Conservation (phyloP, 2,888 invertebrate species). For the Drosophila aldrichi region DNA sequence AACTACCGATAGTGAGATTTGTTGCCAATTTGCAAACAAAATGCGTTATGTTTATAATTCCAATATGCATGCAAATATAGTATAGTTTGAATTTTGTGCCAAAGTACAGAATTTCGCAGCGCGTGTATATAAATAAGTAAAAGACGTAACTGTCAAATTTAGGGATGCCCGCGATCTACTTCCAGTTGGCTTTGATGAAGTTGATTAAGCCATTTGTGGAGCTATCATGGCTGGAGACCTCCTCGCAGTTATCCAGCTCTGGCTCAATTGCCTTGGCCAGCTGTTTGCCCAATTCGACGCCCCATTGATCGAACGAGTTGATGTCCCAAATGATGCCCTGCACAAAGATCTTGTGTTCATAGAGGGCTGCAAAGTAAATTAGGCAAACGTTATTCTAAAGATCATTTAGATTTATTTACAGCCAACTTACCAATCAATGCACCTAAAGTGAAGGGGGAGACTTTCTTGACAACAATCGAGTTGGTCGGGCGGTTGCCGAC, state of each 20-base stretch:
- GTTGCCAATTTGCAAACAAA: constrained; percentile 52
- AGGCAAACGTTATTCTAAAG: background rate
- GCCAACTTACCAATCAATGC: constrained; percentile 92
- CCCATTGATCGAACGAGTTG: constrained; percentile 99
- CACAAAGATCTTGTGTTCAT: constrained; percentile 99
- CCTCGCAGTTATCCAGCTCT: constrained; percentile 90
- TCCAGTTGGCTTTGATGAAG: constrained; percentile 92
- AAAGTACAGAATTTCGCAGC: constrained; percentile 36
- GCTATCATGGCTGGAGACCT: constrained; percentile 92
- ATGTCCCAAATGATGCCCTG: constrained; percentile 99
- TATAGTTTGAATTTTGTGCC: constrained; percentile 51
- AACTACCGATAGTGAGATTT: constrained; percentile 56
- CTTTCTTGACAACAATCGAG: constrained; percentile 95
- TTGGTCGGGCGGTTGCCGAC: constrained; percentile 98
- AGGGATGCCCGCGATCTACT: constrained; percentile 42
- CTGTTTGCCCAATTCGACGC: constrained; percentile 99
- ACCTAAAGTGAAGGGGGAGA: constrained; percentile 97
- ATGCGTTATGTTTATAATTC: constrained; percentile 45
- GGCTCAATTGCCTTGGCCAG: constrained; percentile 99
- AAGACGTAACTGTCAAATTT: constrained; percentile 21
- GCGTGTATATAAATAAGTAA: constrained; percentile 37
- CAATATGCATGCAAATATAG: constrained; percentile 58
- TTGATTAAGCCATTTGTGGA: constrained; percentile 99
- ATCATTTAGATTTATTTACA: background rate
- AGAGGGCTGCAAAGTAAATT: constrained; percentile 89